Percentiles rank a stretch among this genome's conserved stretches.
phyloP scores from a whole-genome alignment of 2,888 invertebrate species.

The Andrena dorsata region DNA sequence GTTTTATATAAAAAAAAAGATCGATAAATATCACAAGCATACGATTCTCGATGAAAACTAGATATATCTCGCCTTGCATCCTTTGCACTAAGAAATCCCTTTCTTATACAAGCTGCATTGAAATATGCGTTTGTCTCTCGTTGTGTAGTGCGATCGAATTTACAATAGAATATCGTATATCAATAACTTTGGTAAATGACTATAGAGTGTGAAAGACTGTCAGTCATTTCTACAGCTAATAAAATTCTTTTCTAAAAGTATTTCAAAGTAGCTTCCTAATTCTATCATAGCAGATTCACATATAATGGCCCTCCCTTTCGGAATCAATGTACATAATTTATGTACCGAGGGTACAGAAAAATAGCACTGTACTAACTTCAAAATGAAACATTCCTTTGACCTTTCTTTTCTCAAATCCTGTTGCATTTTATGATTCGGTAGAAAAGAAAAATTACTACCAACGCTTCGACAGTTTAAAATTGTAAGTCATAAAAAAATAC shows the following conservation, averaged over 20 bases:
- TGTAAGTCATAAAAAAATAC: constrained; percentile 51
- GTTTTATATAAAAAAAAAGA: constrained; percentile 35
- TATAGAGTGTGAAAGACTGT: constrained; percentile 65
- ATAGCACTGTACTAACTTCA: constrained; percentile 40
- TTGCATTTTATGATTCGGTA: constrained; percentile 51
- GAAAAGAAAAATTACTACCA: constrained; percentile 28
- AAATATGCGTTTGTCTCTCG: constrained; percentile 53
- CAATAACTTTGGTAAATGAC: constrained; percentile 74
- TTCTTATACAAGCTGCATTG: constrained; percentile 42
- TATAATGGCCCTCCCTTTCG: constrained; percentile 19
- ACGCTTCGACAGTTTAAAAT: constrained; percentile 30
- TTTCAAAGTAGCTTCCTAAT: constrained; percentile 47
- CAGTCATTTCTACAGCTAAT: constrained; percentile 70
- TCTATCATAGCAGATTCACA: constrained; percentile 33
- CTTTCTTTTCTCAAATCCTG: constrained; percentile 62
- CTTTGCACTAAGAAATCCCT: constrained; percentile 34
- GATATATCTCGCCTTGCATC: constrained; percentile 40
- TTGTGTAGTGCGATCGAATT: constrained; percentile 65
- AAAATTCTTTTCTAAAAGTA: constrained; percentile 49
- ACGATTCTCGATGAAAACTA: constrained; percentile 51
- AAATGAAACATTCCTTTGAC: constrained; percentile 30
- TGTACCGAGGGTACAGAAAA: constrained; percentile 37
- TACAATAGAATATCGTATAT: constrained; percentile 62
- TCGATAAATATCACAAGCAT: constrained; percentile 58
- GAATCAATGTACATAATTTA: constrained; percentile 36